Evolutionary conservation across 2,113 vertebrate genomes (phyloP).

Genomic region (Chrysochloris asiatica): DNA sequence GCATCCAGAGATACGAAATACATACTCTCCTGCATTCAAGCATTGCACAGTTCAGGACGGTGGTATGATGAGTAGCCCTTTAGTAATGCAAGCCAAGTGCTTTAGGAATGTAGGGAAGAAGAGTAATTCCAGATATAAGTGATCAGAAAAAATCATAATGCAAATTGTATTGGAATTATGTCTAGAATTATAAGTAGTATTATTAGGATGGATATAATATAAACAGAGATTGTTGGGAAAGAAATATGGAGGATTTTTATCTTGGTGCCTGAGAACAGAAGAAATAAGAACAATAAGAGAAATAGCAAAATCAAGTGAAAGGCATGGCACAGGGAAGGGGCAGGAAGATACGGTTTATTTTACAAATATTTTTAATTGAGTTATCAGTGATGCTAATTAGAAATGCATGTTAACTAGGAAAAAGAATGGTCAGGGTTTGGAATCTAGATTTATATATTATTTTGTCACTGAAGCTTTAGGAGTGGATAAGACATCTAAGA

Average conservation of each 20-base stretch:
- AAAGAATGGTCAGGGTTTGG: background rate
- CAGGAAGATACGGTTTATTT: background rate
- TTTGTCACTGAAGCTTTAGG: background rate
- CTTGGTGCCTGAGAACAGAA: background rate
- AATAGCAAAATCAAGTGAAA: slow-evolving; percentile 5
- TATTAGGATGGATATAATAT: background rate
- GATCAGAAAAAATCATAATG: background rate
- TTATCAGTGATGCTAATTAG: background rate
- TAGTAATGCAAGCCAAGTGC: background rate
- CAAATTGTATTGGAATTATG: background rate
- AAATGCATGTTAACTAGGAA: background rate
- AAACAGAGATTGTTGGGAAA: background rate
- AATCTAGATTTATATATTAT: background rate
- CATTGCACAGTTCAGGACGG: background rate
- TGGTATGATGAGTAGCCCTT: background rate
- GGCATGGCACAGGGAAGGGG: too few relatives aligned
- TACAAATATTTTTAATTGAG: background rate
- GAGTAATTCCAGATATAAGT: background rate
- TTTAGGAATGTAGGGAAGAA: background rate
- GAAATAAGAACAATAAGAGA: background rate
- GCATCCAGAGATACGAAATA: background rate
- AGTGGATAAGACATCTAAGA: background rate
- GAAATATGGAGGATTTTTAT: background rate
- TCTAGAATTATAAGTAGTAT: background rate
- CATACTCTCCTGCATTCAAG: background rate